Conservation (phyloP, 2,113 vertebrate species). For the Leucoraja erinaceus region DNA sequence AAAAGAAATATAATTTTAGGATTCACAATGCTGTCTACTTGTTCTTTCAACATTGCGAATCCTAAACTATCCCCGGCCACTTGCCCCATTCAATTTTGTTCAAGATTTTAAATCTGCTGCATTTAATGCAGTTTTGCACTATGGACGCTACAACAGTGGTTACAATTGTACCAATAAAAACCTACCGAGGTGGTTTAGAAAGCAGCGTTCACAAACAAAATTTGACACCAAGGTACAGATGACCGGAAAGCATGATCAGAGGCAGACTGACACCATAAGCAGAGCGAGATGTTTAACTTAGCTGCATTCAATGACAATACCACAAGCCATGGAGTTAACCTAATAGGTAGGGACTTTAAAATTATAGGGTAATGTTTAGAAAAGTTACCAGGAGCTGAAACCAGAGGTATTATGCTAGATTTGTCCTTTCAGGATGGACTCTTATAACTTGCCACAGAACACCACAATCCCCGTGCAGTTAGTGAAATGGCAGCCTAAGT, state of each 20-base stretch:
- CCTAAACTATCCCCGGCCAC: background rate
- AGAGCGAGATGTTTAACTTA: background rate
- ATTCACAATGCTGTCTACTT: background rate
- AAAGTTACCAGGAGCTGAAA: background rate
- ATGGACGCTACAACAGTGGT: too few species aligned
- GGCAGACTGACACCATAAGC: background rate
- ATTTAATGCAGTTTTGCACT: background rate
- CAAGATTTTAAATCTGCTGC: too few species aligned
- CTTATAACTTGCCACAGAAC: slow-evolving; percentile 6
- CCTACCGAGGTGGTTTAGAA: too few species aligned
- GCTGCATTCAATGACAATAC: background rate
- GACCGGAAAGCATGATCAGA: too few species aligned
- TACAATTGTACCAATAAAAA: background rate
- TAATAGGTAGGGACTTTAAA: background rate
- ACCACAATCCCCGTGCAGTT: slow-evolving; percentile 51
- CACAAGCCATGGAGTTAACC: background rate
- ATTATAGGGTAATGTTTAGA: background rate
- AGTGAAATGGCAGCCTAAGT: slow-evolving; percentile 43
- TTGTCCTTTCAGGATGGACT: background rate
- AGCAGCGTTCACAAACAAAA: too few species aligned
- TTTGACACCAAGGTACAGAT: too few species aligned
- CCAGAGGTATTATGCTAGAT: background rate
- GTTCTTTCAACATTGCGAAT: background rate
- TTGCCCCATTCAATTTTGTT: background rate
- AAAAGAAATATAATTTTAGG: background rate